These are phyloP conservation scores for Periophthalmodon schlosseri DNA, from an alignment of 2,113 vertebrate species.

Conservation along the genomic window DNA sequence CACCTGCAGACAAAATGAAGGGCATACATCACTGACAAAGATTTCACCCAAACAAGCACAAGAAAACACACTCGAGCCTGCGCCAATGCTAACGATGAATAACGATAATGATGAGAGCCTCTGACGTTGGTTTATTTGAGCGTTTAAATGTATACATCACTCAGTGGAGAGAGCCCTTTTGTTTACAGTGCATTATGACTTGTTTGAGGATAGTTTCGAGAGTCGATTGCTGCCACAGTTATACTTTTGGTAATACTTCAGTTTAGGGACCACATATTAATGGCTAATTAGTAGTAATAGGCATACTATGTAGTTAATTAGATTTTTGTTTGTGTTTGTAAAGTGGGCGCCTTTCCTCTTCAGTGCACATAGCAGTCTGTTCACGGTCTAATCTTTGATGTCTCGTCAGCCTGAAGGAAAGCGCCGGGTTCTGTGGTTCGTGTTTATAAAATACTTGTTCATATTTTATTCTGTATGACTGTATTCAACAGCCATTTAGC, in stretches of 20 bases:
- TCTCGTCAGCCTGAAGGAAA: too few species aligned
- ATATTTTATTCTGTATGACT: too few species aligned
- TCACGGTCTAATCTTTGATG: too few species aligned
- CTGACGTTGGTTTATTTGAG: slow-evolving; percentile 21
- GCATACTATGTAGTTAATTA: not conserved
- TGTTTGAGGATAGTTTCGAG: not conserved
- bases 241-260: not conserved
- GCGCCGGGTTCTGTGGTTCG: too few species aligned
- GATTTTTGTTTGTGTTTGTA: too few species aligned
- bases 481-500: not conserved
- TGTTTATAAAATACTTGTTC: too few species aligned
- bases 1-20: slow-evolving; percentile 72
- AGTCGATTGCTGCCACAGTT: not conserved
- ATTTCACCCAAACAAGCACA: slow-evolving; percentile 13
- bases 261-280: too few species aligned
- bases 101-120: slow-evolving; percentile 18
- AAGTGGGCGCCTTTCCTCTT: too few species aligned
- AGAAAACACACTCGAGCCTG: slow-evolving; percentile 22
- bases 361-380: too few species aligned
- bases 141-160: slow-evolving; percentile 14
- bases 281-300: not conserved
- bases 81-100: slow-evolving; percentile 22
- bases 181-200: slow-evolving; percentile 4
- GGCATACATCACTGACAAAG: slow-evolving; percentile 21
- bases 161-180: not conserved